Percentiles rank a stretch among this genome's conserved stretches.
These are phyloP conservation scores for Drepana falcataria DNA, from an alignment of 2,888 invertebrate genomes.

Conservation along the genomic window DNA sequence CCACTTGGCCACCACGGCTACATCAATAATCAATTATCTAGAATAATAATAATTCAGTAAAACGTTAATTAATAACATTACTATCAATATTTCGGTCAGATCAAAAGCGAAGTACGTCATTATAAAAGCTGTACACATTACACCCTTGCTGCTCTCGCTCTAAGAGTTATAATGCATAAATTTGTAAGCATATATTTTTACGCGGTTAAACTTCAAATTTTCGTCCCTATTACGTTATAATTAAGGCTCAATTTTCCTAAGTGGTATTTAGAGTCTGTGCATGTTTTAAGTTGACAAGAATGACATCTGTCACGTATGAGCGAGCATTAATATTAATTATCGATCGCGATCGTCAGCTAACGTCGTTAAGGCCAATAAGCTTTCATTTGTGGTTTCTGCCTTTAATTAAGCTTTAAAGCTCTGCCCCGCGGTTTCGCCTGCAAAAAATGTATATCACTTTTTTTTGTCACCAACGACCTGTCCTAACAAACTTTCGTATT, in stretches of 20 bases:
- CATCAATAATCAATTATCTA: background rate
- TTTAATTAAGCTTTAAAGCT: no score
- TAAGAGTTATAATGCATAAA: background rate
- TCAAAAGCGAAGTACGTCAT: background rate
- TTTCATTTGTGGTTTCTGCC: background rate
- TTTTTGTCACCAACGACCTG: no score
- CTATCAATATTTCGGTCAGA: slow-evolving; percentile 22
- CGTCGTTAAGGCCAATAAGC: background rate
- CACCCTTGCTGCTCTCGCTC: background rate
- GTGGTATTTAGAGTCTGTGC: background rate
- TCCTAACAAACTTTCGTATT: no score
- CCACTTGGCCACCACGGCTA: no score
- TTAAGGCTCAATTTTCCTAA: background rate
- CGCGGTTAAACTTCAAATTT: background rate
- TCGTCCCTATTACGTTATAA: background rate
- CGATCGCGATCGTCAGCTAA: slow-evolving; percentile 21
- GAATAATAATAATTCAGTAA: slow-evolving; percentile 28
- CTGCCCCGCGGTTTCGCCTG: no score
- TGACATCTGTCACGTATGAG: slow-evolving; percentile 60
- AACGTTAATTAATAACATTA: slow-evolving; percentile 34
- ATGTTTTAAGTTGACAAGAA: slow-evolving; percentile 35
- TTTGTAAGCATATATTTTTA: background rate
- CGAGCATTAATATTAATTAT: slow-evolving; percentile 59
- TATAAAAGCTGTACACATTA: background rate
- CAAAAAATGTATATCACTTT: no score